Evolutionary conservation across 2,888 invertebrate genomes (phyloP), one percentile per base, ranked within the genome.

Genomic region (Neoaliturus tenellus): DNA sequence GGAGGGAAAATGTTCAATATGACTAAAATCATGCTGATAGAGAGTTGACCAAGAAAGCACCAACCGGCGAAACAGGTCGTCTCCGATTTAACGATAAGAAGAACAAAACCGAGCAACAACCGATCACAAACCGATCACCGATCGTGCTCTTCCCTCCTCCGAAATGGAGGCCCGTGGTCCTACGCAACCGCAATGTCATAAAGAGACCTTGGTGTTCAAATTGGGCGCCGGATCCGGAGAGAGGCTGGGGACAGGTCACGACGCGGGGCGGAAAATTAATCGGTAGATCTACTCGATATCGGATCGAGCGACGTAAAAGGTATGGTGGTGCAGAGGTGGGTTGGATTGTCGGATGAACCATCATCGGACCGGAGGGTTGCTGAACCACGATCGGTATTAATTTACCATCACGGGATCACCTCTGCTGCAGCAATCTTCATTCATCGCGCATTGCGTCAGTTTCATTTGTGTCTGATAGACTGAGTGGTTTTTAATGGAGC

Each of bases 171-270:
- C 71, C n/a, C 20, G 69, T 39, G 71, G 39, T 33, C 62, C 31
- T 41, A n/a, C 75, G 75, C 48, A 75, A 75, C 75, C 17, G 31
- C 75, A 75, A 41, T 75, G 75, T 48, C 71, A 73, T 73, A 44
- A 75, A 48, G 25, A 17, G 75, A 41, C 75, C 75, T 75, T 75
- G 44, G 20, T 1, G n/a, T 75, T 75, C 48, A 23, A 48, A 75
- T 75, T 75, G 75, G 44, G 44, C 75, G 20, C n/a, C 33, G 58
- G 23, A 25, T 23, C 3, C 31, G 35, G 71, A 35, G 39, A 39
- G 23, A 3, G 25, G 44, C 23, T 20, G 73, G 73, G 25, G 55
- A 55, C 55, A 78, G 78, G 78, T 78, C 78, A 78, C 78, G 78
- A 78, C n/a, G n/a, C n/a, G n/a, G 12, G 25, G 44, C 14, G 8